Conservation (phyloP, 2,113 vertebrate genomes). For the Ploceus nigricollis region DNA sequence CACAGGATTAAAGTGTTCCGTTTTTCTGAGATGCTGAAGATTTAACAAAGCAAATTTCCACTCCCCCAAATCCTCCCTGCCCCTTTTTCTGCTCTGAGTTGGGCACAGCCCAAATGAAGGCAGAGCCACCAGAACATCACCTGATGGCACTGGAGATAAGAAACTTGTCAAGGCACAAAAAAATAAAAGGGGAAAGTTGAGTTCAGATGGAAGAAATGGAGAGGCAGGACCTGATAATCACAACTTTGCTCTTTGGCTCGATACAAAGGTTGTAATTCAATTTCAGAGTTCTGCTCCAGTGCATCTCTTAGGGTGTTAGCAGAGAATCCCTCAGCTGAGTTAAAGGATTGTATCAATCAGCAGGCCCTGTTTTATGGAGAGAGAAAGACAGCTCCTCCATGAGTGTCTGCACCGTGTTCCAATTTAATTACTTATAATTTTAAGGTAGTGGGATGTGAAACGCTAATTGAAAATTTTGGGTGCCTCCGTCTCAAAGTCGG, state of each 20-base stretch:
- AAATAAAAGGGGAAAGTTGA: neutral
- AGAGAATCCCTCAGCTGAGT: neutral
- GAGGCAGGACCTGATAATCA: neutral
- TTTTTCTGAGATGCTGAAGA: neutral
- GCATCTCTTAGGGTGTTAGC: neutral
- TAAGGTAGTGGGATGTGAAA: slow-evolving; percentile 60
- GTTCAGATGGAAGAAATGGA: neutral
- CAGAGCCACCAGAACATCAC: neutral
- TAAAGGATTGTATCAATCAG: neutral
- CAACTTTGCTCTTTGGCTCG: neutral
- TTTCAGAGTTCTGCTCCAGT: slow-evolving; percentile 17
- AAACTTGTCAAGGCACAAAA: neutral
- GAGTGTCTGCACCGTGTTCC: neutral
- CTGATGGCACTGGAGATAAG: neutral
- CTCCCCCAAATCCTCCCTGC: too few relatives aligned
- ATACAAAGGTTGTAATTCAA: slow-evolving; percentile 44
- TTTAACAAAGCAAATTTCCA: neutral
- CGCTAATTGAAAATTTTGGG: slow-evolving; percentile 69
- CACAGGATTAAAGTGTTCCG: neutral
- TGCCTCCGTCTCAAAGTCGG: slow-evolving; percentile 48
- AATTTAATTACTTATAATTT: slow-evolving; percentile 58
- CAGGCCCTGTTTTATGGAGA: neutral
- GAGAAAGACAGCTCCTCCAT: neutral
- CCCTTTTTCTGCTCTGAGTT: neutral
- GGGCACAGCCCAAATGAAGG: neutral